These are phyloP conservation scores for Ceratoteleas bidentatus DNA, from an alignment of 1,140 invertebrate species.

Conservation along the genomic window DNA sequence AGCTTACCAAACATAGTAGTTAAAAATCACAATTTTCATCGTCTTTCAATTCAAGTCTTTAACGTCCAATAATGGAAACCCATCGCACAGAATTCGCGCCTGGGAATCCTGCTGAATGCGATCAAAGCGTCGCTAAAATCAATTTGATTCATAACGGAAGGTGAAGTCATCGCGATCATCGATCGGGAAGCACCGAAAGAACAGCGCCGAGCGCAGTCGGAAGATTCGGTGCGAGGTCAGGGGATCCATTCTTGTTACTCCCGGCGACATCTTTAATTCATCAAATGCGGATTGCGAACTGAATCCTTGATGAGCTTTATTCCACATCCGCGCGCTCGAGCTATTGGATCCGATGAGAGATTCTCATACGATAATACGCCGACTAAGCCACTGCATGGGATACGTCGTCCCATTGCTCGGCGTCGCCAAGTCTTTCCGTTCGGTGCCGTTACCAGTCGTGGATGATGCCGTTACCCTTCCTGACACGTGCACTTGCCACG, in stretches of 20 bases:
- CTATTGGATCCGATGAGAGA: constrained; percentile 80
- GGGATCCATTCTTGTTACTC: constrained; percentile 79
- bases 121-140: constrained; percentile 55
- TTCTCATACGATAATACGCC: constrained; percentile 68
- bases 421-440: constrained; percentile 26
- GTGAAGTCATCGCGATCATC: constrained; percentile 63
- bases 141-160: constrained; percentile 73
- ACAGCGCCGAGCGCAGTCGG: constrained; percentile 19
- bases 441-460: constrained; percentile 21
- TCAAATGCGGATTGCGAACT: constrained; percentile 80
- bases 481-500: constrained; percentile 32
- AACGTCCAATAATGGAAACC: no score
- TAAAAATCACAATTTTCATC: no score
- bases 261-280: constrained; percentile 81
- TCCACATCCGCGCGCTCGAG: constrained; percentile 79
- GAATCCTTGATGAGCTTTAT: constrained; percentile 81
- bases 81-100: no score
- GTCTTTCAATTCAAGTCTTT: no score
- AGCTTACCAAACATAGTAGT: no score
- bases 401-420: constrained; percentile 30
- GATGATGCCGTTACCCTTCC: no score
- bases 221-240: constrained; percentile 52
- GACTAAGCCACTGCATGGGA: constrained; percentile 55
- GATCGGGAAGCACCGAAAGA: constrained; percentile 49
- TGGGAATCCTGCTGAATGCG: constrained; percentile 30